Base-by-base conservation (phyloP, 2,113 vertebrate species). In the Ammodytes dubius region DNA sequence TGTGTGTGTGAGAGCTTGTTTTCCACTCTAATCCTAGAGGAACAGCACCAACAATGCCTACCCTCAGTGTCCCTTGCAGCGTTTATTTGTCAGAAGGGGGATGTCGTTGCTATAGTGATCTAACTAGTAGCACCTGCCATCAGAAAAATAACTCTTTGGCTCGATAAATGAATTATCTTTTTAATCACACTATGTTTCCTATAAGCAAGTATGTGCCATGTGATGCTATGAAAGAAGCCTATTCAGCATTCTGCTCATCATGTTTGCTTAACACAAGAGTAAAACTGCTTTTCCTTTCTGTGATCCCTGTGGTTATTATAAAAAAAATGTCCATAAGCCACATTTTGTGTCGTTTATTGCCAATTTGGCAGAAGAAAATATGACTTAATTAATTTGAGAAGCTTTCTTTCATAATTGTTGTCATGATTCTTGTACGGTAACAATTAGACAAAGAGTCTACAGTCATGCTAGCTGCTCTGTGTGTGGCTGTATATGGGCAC, bases 51-150 rank as follows among this genome's bases (percentile, higher is more conserved):
- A 49, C 56, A 45, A 59, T 60, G 0, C 82, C 80, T 8, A 45
- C 70, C 52, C 19, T 39, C 53, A 52, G 42, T n/a, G 15, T 65
- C 70, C 12, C 37, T 42, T 39, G 42, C 69, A 81, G 69, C 42
- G 9, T 69, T 68, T 54, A 0, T 68, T 45, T 37, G 42, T 82
- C 78, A 65, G 45, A 73, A 27, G 53, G 71, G 71, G 46, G 69
- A 85, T 67, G 70, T 66, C 4, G 14, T 46, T 65, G 5, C 77
- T 83, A 83, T 80, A 74, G 59, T 49, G 50, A 75, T 72, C 75
- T 59, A 60, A 35, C 43, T 60, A 27, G 74, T 74, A 79, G 82
- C 46, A 73, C 75, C 75, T 79, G 83, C 67, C 52, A 27, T 39
- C 1, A 2, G 54, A 82, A 66, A 82, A 60, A 76, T 46, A 72